phyloP scores from a whole-genome alignment of 2,888 invertebrate genomes.

The Erynnis tages region DNA sequence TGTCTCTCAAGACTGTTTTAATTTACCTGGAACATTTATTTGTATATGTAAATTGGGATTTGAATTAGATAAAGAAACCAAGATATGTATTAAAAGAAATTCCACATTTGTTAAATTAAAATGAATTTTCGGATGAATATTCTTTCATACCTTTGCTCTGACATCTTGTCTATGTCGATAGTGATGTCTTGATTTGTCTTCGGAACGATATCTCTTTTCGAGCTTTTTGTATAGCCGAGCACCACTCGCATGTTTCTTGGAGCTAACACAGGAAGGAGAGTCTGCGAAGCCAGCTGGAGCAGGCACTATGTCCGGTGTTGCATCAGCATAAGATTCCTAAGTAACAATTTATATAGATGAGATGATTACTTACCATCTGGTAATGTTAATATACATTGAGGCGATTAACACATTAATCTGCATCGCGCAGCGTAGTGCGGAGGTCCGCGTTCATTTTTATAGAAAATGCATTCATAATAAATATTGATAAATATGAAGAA shows the following conservation, averaged over 20 bases:
- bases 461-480: no score
- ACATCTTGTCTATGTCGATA: slow-evolving; percentile 86
- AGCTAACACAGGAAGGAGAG: slow-evolving; percentile 83
- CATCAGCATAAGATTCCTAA: slow-evolving; percentile 76
- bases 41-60: slow-evolving; percentile 79
- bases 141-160: slow-evolving; percentile 85
- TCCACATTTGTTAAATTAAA: no score
- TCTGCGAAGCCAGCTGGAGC: slow-evolving; percentile 95
- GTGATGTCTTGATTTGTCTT: slow-evolving; percentile 86
- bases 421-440: no score
- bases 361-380: no score
- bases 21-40: slow-evolving; percentile 71
- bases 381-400: no score
- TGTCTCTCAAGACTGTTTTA: slow-evolving; percentile 77
- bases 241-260: slow-evolving; percentile 65
- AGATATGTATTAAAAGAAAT: slow-evolving; percentile 2
- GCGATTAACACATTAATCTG: no score
- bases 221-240: slow-evolving; percentile 88
- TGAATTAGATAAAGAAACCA: slow-evolving; percentile 35
- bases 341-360: not conserved
- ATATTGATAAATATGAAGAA: no score
- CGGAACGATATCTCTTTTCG: slow-evolving; percentile 89
- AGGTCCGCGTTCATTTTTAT: no score
- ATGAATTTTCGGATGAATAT: no score
- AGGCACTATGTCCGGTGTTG: slow-evolving; percentile 88